These are phyloP conservation scores for Euwallacea similis DNA, from an alignment of 1,140 invertebrate genomes.

Conservation along the genomic window DNA sequence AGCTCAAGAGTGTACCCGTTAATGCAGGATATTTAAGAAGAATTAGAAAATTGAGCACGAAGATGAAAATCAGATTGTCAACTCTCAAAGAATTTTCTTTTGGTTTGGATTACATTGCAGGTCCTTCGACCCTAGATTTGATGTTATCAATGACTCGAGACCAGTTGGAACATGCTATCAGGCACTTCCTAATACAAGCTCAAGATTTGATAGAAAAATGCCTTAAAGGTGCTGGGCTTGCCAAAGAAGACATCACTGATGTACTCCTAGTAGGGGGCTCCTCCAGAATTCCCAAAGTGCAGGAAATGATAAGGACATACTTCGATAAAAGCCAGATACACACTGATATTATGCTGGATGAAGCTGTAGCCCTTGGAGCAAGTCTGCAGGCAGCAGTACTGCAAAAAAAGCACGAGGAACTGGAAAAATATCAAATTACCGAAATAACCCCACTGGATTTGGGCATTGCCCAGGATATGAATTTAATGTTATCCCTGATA, in stretches of 20 bases:
- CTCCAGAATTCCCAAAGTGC: conserved; percentile 66
- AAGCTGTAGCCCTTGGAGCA: conserved; percentile 42
- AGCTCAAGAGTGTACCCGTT: neutral
- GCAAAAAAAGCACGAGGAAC: conserved; percentile 9
- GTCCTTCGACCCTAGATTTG: conserved; percentile 62
- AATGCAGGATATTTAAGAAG: conserved; percentile 20
- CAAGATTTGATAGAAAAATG: conserved; percentile 29
- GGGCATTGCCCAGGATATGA: conserved; percentile 16
- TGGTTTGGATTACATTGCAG: conserved; percentile 54
- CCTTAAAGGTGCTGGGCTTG: conserved; percentile 25
- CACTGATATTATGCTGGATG: conserved; percentile 52
- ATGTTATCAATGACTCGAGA: conserved; percentile 66
- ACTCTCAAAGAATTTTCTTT: conserved; percentile 8
- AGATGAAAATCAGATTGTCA: conserved; percentile 22
- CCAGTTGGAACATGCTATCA: conserved; percentile 74
- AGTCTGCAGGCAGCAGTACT: conserved; percentile 33
- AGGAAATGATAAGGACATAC: conserved; percentile 50
- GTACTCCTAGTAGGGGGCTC: conserved; percentile 67
- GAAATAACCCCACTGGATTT: conserved; percentile 39
- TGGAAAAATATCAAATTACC: conserved; percentile 26
- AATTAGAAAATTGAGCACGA: neutral
- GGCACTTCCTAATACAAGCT: conserved; percentile 63
- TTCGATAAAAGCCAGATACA: conserved; percentile 53
- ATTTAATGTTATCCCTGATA: conserved; percentile 28
- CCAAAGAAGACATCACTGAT: conserved; percentile 56